Evolutionary conservation across 2,113 vertebrate species (phyloP), one percentile per base, ranked within the genome.

Genomic region (Abramis brama): DNA sequence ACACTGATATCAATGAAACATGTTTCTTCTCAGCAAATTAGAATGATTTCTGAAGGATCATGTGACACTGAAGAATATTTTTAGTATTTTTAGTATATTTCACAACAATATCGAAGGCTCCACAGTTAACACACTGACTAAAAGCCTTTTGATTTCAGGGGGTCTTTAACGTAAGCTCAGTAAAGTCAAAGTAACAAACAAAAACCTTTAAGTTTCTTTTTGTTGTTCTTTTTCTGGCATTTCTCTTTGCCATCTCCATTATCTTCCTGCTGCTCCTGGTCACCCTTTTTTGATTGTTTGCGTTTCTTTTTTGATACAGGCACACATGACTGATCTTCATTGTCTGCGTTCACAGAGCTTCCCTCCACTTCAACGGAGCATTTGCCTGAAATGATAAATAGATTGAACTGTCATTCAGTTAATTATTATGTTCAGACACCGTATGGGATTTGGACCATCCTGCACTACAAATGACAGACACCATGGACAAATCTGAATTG

Each of bases 121-220:
- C 21, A 52, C 12, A 27, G 23, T 6, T 50, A 76, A 30, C 6
- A 76, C 45, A 76, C 6, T 0, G 17, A 33, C 25, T 43, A 73
- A n/a, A 73, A n/a, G 70, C 36, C 27, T 50, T 30, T 30, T 50
- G 71, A 43, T 73, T 39, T 45, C 23, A 47, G 39, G 21, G 19
- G 9, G 36, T 76, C 13, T 50, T 76, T 76, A 50, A 9, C 17
- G 3, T 59, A 21, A 36, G 21, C 55, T 55, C 1, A 13, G 2
- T 21, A 60, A 79, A n/a, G 11, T 27, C 25, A 52, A 52, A 27
- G 6, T 52, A 74, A 25, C 17, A 36, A 9, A 27, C 30, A 55
- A 15, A 70, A 36, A 89, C 85, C 82, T 89, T 82, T 30, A 21
- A 5, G 15, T 19, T 78, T 52, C 39, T 84, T 81, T 59, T 80